Base-by-base conservation (phyloP, 2,888 invertebrate genomes). In the Drosophila anomalata region DNA sequence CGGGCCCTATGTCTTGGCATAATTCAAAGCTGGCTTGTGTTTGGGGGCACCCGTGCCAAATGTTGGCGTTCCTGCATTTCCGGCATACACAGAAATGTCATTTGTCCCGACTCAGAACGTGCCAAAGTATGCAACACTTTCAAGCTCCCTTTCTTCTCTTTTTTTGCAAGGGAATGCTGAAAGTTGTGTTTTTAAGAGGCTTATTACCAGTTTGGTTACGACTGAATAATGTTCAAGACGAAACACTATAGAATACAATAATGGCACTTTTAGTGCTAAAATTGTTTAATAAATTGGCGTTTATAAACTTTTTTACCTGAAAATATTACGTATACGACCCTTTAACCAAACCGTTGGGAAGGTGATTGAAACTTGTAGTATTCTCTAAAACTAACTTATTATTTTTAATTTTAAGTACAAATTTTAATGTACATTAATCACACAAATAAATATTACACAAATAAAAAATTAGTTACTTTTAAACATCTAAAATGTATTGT, bases 81-180 rank as follows among this genome's bases (percentile, higher is more conserved):
- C 72, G 65, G 70, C 39, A 7, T 62, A 65, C 72, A 70, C 29
- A 54, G 59, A 71, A 72, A 72, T 59, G 71, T 59, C 71, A 72
- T 72, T 71, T 71, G 24, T 33, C 65, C 36, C 54, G 50, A 41
- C 53, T 46, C 39, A 51, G 44, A 29, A 63, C 70, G 71, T 63
- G 70, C 65, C 70, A 71, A 71, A 71, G 72, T 71, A 48, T 52
- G 65, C 71, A 59, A 52, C 55, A 50, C 36, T 50, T 46, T 53
- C 26, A 29, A 29, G 8, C 29, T 29, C 44, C 53, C 2, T n/a
- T 31, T 31, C 48, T 24, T 36, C 29, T 56, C 36, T 57, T 55
- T 46, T 53, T 62, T 12, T 39, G 17, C 39, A 5, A 11, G 44
- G 36, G 65, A 65, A 41, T 14, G 39, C 51, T 20, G 22, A 46